These are phyloP conservation scores for Dolichopus griseipennis DNA, from an alignment of 2,888 invertebrate species.

Conservation along the genomic window DNA sequence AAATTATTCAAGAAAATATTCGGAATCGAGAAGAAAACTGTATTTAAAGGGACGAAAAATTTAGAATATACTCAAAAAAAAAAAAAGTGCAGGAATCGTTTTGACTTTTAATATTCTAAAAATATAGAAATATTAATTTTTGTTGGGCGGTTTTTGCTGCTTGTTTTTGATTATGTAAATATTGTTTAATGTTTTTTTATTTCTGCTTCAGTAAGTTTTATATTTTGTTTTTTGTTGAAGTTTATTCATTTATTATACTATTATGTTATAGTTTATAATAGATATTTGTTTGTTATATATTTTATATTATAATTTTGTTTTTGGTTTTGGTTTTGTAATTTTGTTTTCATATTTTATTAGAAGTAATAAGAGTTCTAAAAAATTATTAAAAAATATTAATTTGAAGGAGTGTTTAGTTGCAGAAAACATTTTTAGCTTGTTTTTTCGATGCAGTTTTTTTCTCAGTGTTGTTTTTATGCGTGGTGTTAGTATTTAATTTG, in stretches of 20 bases:
- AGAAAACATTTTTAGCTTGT: background rate
- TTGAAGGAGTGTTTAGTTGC: background rate
- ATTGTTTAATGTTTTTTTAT: slow-evolving; percentile 10
- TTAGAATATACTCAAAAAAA: too few relatives aligned
- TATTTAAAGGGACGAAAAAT: too few relatives aligned
- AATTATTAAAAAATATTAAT: background rate
- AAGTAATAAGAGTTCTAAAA: background rate
- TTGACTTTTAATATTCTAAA: background rate
- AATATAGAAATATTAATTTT: slow-evolving; percentile 5
- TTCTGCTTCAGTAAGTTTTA: background rate
- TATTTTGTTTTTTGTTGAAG: background rate
- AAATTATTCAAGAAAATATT: too few relatives aligned
- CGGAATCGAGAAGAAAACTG: too few relatives aligned
- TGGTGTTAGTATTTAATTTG: too few relatives aligned
- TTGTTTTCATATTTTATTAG: too few relatives aligned
- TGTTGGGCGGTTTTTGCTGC: slow-evolving; percentile 5
- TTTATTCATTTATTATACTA: background rate
- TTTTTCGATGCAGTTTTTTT: background rate
- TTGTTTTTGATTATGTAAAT: slow-evolving; percentile 8
- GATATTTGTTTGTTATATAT: background rate
- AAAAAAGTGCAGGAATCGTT: background rate
- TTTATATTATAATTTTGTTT: background rate
- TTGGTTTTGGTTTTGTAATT: background rate
- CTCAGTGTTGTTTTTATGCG: too few relatives aligned
- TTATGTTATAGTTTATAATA: too few relatives aligned